A percentile compares a stretch with the other conserved stretches of the same genome.
Conservation (phyloP, 2,888 invertebrate species). For the Napeogenes inachia region DNA sequence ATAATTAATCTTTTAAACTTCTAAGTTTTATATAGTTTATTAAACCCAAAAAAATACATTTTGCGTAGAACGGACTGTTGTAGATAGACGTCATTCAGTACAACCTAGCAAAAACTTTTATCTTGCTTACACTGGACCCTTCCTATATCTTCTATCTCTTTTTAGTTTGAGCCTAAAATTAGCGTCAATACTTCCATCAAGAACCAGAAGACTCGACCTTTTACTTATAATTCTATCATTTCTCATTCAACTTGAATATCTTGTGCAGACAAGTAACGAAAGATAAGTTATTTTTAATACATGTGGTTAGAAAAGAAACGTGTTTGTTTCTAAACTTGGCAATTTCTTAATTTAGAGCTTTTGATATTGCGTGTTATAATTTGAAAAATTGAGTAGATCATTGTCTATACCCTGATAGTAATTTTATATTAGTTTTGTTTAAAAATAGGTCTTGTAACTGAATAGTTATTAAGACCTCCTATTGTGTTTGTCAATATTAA, state of each 20-base stretch:
- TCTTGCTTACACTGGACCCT: background rate
- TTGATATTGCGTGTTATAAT: no score
- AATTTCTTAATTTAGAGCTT: background rate
- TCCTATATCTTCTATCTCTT: background rate
- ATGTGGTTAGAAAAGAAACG: background rate
- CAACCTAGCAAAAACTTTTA: background rate
- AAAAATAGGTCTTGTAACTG: conserved; percentile 51
- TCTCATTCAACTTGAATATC: background rate
- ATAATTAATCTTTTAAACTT: no score
- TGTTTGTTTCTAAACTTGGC: background rate
- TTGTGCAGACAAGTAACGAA: background rate
- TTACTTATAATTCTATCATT: background rate
- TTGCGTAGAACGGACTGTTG: background rate
- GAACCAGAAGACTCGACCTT: background rate
- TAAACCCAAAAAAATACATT: background rate
- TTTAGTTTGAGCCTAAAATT: background rate
- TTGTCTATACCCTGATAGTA: conserved; percentile 5
- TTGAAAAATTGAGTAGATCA: background rate
- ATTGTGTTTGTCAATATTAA: conserved; percentile 26
- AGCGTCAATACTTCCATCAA: background rate
- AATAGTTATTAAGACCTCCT: conserved; percentile 45
- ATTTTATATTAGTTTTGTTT: conserved; percentile 30
- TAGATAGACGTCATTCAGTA: background rate
- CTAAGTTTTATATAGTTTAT: no score
- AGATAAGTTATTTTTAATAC: background rate